Conservation (phyloP, 92 coral and sea anemone genomes). For the Siderastrea siderea region DNA sequence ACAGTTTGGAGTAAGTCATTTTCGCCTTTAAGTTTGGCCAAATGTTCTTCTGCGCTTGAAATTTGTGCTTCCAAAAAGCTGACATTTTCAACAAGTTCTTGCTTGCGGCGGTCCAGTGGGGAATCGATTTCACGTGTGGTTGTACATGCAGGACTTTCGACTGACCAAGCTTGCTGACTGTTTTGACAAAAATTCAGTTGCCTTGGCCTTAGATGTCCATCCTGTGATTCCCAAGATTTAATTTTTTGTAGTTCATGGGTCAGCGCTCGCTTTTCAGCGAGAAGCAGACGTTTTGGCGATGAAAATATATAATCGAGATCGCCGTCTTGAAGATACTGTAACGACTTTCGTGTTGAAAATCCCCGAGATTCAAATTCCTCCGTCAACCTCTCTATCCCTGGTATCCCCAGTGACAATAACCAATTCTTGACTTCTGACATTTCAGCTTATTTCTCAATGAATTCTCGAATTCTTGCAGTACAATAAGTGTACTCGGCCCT, state of each 20-base stretch:
- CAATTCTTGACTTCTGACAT: conserved; percentile 49
- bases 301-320: conserved; percentile 43
- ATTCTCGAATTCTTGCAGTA: not conserved
- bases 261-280: too few species aligned
- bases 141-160: conserved; percentile 1
- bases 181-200: conserved; percentile 5
- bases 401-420: conserved; percentile 41
- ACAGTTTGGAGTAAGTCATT: conserved; percentile 47
- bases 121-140: conserved; percentile 1
- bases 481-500: not conserved
- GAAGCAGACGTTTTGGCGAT: conserved; percentile 40
- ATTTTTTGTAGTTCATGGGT: too few species aligned
- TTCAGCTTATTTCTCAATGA: not conserved
- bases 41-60: conserved; percentile 50
- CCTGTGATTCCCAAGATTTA: conserved; percentile 46
- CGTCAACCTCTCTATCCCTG: conserved; percentile 30
- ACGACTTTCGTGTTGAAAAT: conserved; percentile 41
- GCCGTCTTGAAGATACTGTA: conserved; percentile 16
- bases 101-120: conserved; percentile 38
- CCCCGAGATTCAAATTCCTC: conserved; percentile 54
- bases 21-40: conserved; percentile 47
- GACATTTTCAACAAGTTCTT: conserved; percentile 56
- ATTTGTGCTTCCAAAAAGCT: conserved; percentile 57
- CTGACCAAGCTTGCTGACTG: conserved; percentile 22
- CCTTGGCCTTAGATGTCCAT: conserved; percentile 27